Percentiles rank a stretch among this genome's conserved stretches.
These are phyloP conservation scores for Spilosoma lubricipeda DNA, from an alignment of 2,888 invertebrate species.

Conservation along the genomic window DNA sequence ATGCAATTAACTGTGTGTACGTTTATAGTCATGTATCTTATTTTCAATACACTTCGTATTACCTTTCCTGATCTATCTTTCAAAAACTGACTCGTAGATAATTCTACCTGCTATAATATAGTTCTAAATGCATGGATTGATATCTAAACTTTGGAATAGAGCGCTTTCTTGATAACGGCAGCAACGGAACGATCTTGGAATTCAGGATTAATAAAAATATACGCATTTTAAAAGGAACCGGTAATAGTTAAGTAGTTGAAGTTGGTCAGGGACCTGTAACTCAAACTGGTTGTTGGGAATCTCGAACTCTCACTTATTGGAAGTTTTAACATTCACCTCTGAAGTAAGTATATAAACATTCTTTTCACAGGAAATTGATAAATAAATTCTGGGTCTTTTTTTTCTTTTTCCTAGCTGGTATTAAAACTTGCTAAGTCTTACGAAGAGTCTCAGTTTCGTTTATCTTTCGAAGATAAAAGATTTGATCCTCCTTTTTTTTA, in stretches of 20 bases:
- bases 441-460: neutral
- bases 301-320: neutral
- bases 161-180: neutral
- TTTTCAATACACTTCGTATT: neutral
- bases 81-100: neutral
- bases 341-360: neutral
- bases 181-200: no score
- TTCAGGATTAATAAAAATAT: no score
- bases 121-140: neutral
- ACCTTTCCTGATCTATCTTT: neutral
- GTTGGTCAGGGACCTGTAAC: neutral
- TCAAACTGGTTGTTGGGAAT: neutral
- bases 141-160: neutral
- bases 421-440: neutral
- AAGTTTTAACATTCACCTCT: neutral
- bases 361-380: neutral
- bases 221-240: neutral
- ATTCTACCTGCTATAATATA: neutral
- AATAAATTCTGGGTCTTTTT: neutral
- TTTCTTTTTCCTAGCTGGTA: neutral
- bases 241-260: neutral
- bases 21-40: neutral
- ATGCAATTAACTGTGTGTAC: no score
- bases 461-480: neutral
- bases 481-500: slow-evolving; percentile 54